phyloP scores from a whole-genome alignment of 1,140 invertebrate genomes.

The honey bee (Apis mellifera) region DNA sequence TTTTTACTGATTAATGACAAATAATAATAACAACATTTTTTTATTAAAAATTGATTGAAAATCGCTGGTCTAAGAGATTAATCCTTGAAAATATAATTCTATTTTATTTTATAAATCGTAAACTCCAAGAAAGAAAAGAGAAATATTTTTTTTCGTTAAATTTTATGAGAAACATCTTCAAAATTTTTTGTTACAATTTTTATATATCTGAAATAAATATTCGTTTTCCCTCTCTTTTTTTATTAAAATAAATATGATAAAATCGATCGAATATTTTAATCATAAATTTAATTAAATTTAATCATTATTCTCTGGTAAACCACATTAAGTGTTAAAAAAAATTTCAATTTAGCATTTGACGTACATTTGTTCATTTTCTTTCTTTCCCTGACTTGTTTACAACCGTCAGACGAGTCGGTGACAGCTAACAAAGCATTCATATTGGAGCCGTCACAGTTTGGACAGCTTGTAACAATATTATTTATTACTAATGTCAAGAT shows the following conservation, averaged over 20 bases:
- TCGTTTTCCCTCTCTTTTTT: neutral
- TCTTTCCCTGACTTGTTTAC: neutral
- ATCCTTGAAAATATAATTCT: too few species aligned
- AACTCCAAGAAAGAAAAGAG: too few species aligned
- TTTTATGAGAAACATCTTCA: too few species aligned
- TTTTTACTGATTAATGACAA: too few species aligned
- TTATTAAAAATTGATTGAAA: too few species aligned
- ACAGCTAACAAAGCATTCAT: neutral
- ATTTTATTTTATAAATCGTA: too few species aligned
- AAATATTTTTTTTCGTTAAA: too few species aligned
- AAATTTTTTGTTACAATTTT: too few species aligned
- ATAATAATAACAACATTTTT: too few species aligned
- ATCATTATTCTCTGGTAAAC: neutral
- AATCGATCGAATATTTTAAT: neutral
- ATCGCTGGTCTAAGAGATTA: too few species aligned
- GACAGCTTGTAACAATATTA: conserved; percentile 15
- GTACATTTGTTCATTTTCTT: neutral
- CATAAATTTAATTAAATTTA: neutral
- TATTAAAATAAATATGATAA: neutral
- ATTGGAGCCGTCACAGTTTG: neutral
- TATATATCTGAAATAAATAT: neutral
- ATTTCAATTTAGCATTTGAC: neutral
- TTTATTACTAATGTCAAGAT: conserved; percentile 11
- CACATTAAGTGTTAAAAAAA: neutral
- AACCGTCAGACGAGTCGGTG: neutral